These are phyloP conservation scores for Drosophila nigrodunni DNA, from an alignment of 1,140 invertebrate species.

Conservation along the genomic window DNA sequence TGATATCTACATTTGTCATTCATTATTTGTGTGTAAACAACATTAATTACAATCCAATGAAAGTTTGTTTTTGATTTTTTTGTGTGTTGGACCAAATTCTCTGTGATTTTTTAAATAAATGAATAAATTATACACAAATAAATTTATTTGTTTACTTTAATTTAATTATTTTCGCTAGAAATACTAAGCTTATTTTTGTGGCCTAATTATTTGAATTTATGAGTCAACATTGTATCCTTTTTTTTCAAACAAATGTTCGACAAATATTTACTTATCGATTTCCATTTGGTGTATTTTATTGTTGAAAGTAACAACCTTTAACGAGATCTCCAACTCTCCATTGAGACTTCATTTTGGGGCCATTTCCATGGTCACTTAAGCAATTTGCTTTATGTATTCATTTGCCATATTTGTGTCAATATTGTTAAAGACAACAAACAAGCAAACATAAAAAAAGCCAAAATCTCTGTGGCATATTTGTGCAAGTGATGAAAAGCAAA, in stretches of 20 bases:
- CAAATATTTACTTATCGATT: not conserved
- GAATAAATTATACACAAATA: not conserved
- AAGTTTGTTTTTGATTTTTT: not conserved
- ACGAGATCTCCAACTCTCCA: not conserved
- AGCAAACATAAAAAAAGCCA: constrained; percentile 3
- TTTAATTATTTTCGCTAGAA: not conserved
- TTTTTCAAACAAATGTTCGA: too few relatives aligned
- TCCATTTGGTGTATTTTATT: not conserved
- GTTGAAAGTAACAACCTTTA: not conserved
- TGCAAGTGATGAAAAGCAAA: constrained; percentile 49
- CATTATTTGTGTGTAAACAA: constrained; percentile 1
- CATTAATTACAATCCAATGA: not conserved
- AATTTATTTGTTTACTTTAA: not conserved
- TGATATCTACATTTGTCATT: constrained; percentile 6
- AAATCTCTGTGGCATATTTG: constrained; percentile 44
- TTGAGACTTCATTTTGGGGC: not conserved
- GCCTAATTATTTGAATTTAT: too few relatives aligned
- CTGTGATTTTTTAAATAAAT: not conserved
- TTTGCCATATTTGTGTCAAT: constrained; percentile 21
- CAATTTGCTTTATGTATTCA: constrained; percentile 21
- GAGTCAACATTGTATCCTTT: too few relatives aligned
- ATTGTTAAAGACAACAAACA: constrained; percentile 22
- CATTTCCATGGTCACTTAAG: constrained; percentile 25
- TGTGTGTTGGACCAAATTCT: not conserved
- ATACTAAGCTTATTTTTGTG: not conserved